A percentile compares a stretch with the other conserved stretches of the same genome.
Evolutionary conservation across 2,113 vertebrate species (phyloP).

Genomic region (Galemys pyrenaicus): DNA sequence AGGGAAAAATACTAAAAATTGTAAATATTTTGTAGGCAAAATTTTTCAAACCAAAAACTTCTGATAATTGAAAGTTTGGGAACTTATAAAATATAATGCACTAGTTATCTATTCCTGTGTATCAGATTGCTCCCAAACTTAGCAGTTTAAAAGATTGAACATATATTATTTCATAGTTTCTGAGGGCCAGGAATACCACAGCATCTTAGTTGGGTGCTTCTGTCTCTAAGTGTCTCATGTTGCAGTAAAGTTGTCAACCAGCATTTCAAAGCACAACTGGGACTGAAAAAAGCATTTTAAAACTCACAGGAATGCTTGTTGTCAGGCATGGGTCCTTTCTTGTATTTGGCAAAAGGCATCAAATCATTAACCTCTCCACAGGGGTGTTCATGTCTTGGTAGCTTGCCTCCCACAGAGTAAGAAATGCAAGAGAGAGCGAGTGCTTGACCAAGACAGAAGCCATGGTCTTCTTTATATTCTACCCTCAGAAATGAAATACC

Average conservation of each 20-base stretch:
- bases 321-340: neutral
- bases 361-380: neutral
- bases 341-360: neutral
- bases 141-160: neutral
- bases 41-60: neutral
- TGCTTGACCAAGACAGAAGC: neutral
- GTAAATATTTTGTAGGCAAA: constrained; percentile 20
- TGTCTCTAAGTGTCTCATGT: neutral
- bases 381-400: neutral
- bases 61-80: constrained; percentile 20
- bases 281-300: neutral
- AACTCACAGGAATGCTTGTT: neutral
- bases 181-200: neutral
- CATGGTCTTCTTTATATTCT: neutral
- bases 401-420: neutral
- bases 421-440: neutral
- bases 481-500: neutral
- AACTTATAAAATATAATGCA: neutral
- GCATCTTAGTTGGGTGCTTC: neutral
- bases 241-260: neutral
- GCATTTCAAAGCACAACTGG: neutral
- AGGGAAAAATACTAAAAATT: constrained; percentile 27
- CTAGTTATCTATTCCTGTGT: neutral
- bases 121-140: neutral
- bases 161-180: neutral